These are phyloP conservation scores for Craseonycteris thonglongyai DNA, from an alignment of 2,113 vertebrate genomes.

Conservation along the genomic window DNA sequence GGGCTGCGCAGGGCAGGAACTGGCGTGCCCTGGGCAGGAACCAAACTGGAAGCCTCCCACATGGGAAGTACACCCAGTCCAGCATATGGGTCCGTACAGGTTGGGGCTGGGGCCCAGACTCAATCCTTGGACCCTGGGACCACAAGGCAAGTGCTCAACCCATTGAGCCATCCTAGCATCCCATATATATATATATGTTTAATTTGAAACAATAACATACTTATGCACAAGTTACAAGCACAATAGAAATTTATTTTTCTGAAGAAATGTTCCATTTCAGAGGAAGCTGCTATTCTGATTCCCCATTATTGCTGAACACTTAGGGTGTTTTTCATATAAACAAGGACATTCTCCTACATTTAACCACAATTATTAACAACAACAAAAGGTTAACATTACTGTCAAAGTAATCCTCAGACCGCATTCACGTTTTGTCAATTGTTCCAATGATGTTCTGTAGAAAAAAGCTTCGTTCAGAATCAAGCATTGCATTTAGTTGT, in stretches of 20 bases:
- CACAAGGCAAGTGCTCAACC: no score
- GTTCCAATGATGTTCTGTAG: neutral
- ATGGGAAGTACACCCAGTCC: no score
- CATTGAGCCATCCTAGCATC: no score
- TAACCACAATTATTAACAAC: neutral
- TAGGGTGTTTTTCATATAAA: neutral
- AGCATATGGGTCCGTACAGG: no score
- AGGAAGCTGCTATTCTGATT: neutral
- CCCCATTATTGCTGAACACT: neutral
- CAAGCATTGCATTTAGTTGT: neutral
- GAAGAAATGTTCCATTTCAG: neutral
- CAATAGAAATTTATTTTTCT: neutral
- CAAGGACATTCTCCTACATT: neutral
- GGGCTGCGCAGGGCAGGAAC: no score
- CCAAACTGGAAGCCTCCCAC: no score
- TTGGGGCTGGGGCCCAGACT: no score
- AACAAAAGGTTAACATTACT: neutral
- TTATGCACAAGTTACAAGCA: neutral
- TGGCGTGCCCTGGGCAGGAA: no score
- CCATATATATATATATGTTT: neutral
- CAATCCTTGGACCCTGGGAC: no score
- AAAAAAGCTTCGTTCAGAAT: neutral
- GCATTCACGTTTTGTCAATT: neutral
- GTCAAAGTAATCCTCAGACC: neutral
- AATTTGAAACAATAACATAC: neutral